These are phyloP conservation scores for Paguma larvata DNA, from an alignment of 2,797 vertebrate genomes.

Conservation along the genomic window DNA sequence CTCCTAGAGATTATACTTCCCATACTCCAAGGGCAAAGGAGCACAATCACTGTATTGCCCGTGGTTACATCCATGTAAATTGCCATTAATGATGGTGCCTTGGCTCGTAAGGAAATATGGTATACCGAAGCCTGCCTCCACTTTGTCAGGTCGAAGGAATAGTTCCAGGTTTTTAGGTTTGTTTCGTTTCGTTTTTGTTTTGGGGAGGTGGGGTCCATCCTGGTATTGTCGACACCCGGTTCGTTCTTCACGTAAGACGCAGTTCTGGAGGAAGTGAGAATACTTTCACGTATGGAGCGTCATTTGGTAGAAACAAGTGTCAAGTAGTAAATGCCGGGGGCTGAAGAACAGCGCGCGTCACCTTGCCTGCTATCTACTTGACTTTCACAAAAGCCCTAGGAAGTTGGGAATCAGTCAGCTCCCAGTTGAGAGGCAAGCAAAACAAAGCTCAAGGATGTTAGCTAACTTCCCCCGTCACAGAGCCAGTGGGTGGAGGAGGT, in stretches of 20 bases:
- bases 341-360: neutral
- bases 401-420: neutral
- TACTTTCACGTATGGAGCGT: neutral
- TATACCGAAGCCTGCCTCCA: neutral
- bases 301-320: neutral
- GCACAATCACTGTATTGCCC: rapidly evolving
- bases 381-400: slow-evolving; percentile 17
- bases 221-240: neutral
- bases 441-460: neutral
- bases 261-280: neutral
- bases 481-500: neutral
- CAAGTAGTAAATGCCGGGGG: neutral
- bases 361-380: neutral
- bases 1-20: neutral
- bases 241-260: neutral
- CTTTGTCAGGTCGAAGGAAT: neutral
- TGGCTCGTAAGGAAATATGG: neutral
- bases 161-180: neutral
- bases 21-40: neutral
- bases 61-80: rapidly evolving
- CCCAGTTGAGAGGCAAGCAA: neutral
- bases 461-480: neutral
- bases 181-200: too few relatives aligned
- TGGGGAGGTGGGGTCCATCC: too few relatives aligned
- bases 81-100: neutral